phyloP scores from a whole-genome alignment of 2,113 vertebrate species.

The Hyaena hyaena region DNA sequence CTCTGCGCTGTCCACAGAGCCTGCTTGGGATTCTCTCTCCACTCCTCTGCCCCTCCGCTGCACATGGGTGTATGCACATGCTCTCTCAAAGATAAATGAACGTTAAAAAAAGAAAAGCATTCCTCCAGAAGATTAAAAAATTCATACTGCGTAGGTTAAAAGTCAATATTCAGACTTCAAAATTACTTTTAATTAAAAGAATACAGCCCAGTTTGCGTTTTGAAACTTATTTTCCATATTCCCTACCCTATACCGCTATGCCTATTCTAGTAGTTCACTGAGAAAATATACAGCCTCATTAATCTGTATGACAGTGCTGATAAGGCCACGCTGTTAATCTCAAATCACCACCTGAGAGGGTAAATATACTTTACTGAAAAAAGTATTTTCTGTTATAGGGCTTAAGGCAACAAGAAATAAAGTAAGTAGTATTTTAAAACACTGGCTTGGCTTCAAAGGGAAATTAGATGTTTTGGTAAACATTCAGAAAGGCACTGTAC shows the following conservation, averaged over 20 bases:
- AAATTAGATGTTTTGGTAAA: not conserved
- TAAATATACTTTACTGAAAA: not conserved
- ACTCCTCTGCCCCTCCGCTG: too few species aligned
- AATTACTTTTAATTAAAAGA: slow-evolving; percentile 22
- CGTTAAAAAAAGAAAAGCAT: slow-evolving; percentile 5
- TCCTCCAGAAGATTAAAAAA: not conserved
- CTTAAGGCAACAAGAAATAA: slow-evolving; percentile 12
- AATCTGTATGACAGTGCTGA: not conserved
- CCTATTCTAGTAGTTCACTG: not conserved
- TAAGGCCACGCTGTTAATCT: not conserved
- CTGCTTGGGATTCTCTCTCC: too few species aligned
- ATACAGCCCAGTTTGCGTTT: not conserved
- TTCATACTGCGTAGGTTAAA: not conserved
- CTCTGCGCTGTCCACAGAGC: too few species aligned
- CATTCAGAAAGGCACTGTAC: not conserved
- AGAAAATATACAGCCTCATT: not conserved
- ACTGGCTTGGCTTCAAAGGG: slow-evolving; percentile 5
- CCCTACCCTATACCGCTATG: not conserved
- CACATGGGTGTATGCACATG: too few species aligned
- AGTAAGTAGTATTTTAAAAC: not conserved
- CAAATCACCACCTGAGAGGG: not conserved
- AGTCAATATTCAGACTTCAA: not conserved
- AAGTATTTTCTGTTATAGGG: not conserved
- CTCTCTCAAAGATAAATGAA: too few species aligned
- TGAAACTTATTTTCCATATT: not conserved